phyloP scores from a whole-genome alignment of 2,113 vertebrate genomes.

The Tricholaema leucomelas region DNA sequence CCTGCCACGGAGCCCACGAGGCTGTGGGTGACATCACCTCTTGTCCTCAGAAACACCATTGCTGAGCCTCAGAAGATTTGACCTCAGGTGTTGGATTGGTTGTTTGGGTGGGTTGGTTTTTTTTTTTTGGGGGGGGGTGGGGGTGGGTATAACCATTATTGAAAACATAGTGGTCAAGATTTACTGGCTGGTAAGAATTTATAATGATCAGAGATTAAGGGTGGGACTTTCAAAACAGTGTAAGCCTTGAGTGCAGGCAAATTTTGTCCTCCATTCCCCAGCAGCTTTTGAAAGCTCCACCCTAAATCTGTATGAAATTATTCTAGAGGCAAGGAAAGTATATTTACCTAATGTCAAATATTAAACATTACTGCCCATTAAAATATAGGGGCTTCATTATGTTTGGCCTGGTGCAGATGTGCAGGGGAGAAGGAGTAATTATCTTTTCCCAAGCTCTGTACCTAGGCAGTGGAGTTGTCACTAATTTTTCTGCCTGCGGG shows the following conservation, averaged over 20 bases:
- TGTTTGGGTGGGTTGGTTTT: background rate
- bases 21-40: constrained; percentile 34
- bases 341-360: constrained; percentile 62
- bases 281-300: constrained; percentile 64
- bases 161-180: constrained; percentile 25
- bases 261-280: constrained; percentile 51
- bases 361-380: constrained; percentile 60
- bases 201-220: constrained; percentile 35
- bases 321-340: constrained; percentile 32
- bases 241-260: constrained; percentile 13
- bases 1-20: background rate
- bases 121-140: background rate
- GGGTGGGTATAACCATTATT: constrained; percentile 8
- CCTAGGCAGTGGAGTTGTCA: background rate
- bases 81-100: constrained; percentile 26
- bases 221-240: constrained; percentile 57
- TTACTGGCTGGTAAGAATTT: constrained; percentile 60
- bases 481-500: background rate
- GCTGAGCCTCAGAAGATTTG: background rate
- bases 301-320: constrained; percentile 54
- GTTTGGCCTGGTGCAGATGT: constrained; percentile 41
- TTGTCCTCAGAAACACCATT: constrained; percentile 55
- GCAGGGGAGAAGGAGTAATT: constrained; percentile 56
- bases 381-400: constrained; percentile 63
- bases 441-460: background rate